Conservation (phyloP, 2,113 vertebrate species). For the Oxyura jamaicensis region DNA sequence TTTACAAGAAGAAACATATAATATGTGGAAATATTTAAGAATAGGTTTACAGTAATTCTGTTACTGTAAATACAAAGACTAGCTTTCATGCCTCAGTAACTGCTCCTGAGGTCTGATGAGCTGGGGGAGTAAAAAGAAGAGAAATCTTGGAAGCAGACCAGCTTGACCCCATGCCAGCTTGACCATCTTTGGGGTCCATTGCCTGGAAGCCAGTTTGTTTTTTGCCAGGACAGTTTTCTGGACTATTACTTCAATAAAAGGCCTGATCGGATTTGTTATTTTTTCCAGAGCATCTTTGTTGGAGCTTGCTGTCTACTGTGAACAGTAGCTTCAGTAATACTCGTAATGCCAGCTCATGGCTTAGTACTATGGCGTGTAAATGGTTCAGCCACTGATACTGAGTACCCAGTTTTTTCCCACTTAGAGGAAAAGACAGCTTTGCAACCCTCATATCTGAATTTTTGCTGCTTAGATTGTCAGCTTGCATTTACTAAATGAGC, state of each 20-base stretch:
- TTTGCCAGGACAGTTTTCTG: not conserved
- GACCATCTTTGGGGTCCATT: not conserved
- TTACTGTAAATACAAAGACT: constrained; percentile 22
- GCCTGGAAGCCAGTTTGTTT: not conserved
- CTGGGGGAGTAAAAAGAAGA: not conserved
- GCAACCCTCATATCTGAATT: not conserved
- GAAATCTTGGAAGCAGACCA: not conserved
- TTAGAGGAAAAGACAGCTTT: not conserved
- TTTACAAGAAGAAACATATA: constrained; percentile 37
- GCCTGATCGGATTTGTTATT: not conserved
- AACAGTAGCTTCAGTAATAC: not conserved
- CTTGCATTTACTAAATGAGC: not conserved
- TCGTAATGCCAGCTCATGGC: not conserved
- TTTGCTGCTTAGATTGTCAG: not conserved
- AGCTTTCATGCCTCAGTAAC: not conserved
- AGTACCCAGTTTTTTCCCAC: not conserved
- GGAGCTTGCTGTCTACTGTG: not conserved
- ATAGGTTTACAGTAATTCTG: constrained; percentile 15
- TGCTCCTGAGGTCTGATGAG: not conserved
- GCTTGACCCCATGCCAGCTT: not conserved
- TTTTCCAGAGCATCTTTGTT: not conserved
- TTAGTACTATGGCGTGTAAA: not conserved
- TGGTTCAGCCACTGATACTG: not conserved
- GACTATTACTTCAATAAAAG: not conserved
- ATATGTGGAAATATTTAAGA: constrained; percentile 60